Evolutionary conservation across 1,140 invertebrate genomes (phyloP), one percentile per base, ranked within the genome.

Genomic region (Lasioglossum baleicum): DNA sequence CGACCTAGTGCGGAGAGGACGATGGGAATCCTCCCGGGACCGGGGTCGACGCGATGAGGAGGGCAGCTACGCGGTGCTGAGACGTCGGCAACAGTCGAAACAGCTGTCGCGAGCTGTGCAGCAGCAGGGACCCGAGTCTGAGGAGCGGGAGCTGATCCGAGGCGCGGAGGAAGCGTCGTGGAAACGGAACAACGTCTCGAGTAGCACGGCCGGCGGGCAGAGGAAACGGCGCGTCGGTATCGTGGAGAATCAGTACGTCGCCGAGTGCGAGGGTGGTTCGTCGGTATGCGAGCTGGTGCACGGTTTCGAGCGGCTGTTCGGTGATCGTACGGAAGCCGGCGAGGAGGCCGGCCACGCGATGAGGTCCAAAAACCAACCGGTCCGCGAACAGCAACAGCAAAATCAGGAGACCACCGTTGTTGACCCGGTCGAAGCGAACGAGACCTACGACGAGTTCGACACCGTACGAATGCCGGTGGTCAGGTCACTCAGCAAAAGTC

Each of bases 361-460:
- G 87, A 88, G 84, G 64, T 83, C 84, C 11, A 87, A 87, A 65
- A 74, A 81, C 42, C 71, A 75, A 48, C 64, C 60, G 13, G 42
- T 15, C n/a, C 7, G 2, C 0, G 61, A 58, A 11, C 66, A 35
- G 35, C 35, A 35, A 35, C 35, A 35, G 35, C 35, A 35, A 35
- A 5, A 35, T 3, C 35, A 84, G 17, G 56, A 48, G 42, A 17
- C 56, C 6, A n/a, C 42, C 10, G 58, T 58, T 35, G 64, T 81
- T n/a, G 86, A 89, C 26, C 72, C 82, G 10, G 83, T 76, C 44
- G 88, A 90, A 61, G 84, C 78, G 13, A 87, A 87, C 68, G 89
- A 92, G 71, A 87, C 79, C 13, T 90, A 89, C 76, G 90, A 91
- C 79, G 86, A 90, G 58, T 91, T 91, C 65, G 87, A 91, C 67